Evolutionary conservation across 2,888 invertebrate genomes (phyloP), one percentile per base, ranked within the genome.

Genomic region (Pogonocherus hispidulus): DNA sequence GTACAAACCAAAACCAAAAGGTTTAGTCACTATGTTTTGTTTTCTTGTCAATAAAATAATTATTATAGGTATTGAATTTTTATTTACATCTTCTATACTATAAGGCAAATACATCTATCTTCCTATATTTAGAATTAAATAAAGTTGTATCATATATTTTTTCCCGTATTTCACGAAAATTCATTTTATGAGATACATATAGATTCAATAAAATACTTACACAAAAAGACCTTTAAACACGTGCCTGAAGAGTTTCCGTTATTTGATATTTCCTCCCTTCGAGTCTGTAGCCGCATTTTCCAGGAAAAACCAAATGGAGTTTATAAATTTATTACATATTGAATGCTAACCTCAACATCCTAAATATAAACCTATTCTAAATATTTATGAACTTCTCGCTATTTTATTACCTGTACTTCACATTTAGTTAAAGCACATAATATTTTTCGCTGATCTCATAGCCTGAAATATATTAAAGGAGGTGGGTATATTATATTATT

Each of bases 281-380:
- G 22, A 51, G 23, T 16, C n/a, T 22, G 14, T 6, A n/a, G 23
- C 16, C 23, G 16, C 49, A 22, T 11, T 11, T 23, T n/a, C 14
- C 23, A 23, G 23, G 23, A 23, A 51, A 46, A 23, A 8, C 23
- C 49, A 51, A 51, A 51, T 51, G 23, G 23, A 51, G 49, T 51
- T 51, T 23, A 51, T 51, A 23, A 32, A 32, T 32, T 32, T 32
- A 51, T 51, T 51, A 51, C 49, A 51, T 51, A 51, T 51, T 51
- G 49, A 23, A 51, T 51, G 22, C 22, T 51, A 51, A 51, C 49
- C 23, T 51, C 23, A 23, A 23, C 49, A 23, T 23, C 49, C 49
- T 23, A 51, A 51, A 51, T 51, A 23, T 22, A 51, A 23, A 51
- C 23, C 23, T 22, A 47, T 23, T 51, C 49, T 23, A n/a, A 23